Evolutionary conservation across 2,113 vertebrate genomes (phyloP).

Genomic region (Ivindomyrus marchei): DNA sequence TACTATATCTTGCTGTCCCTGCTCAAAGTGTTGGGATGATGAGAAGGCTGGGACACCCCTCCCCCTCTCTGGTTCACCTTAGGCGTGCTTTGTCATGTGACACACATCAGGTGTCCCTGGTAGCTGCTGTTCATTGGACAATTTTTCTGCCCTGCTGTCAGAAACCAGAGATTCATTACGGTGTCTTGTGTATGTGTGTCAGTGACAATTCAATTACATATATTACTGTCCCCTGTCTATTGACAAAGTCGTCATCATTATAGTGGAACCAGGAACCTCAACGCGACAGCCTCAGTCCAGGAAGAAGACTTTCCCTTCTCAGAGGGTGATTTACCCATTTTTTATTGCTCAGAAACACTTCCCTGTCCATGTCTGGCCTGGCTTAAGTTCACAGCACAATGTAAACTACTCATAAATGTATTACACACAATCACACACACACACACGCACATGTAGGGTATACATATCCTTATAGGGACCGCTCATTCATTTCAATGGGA

Average conservation of each 20-base stretch:
- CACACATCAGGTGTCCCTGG: background rate
- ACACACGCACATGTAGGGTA: too few species aligned
- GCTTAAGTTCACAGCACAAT: background rate
- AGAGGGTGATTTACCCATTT: background rate
- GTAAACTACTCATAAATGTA: background rate
- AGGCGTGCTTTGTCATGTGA: background rate
- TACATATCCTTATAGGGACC: too few species aligned
- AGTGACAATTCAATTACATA: background rate
- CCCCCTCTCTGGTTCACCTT: background rate
- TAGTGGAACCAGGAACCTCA: background rate
- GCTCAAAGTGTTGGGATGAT: background rate
- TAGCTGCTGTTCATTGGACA: background rate
- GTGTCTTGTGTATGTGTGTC: background rate
- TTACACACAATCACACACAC: background rate
- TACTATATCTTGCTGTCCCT: background rate
- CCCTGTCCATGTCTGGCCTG: background rate
- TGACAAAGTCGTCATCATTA: background rate
- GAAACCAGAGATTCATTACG: background rate
- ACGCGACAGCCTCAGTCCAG: background rate
- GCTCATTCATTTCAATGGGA: too few species aligned
- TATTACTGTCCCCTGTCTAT: background rate
- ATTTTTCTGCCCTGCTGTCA: background rate
- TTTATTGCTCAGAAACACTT: background rate
- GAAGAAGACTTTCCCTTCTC: background rate
- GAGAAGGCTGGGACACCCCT: background rate